phyloP scores from a whole-genome alignment of 2,797 vertebrate genomes.

The Coranthus polyacanthus region DNA sequence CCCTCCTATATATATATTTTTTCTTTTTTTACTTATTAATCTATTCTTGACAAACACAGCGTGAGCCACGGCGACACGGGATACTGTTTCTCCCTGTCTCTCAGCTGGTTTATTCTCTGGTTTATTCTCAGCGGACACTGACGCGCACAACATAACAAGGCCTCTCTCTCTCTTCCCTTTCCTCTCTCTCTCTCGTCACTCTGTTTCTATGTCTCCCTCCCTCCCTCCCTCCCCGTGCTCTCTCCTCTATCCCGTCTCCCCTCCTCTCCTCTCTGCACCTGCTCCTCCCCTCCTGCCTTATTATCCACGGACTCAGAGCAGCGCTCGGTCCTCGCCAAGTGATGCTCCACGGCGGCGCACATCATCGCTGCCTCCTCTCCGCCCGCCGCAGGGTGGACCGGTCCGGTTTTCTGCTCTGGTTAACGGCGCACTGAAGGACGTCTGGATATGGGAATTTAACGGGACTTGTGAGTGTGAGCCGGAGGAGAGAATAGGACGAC shows the following conservation, averaged over 20 bases:
- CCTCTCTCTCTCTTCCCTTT: constrained; percentile 5
- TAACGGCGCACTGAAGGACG: constrained; percentile 14
- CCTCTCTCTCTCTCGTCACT: neutral
- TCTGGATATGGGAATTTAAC: constrained; percentile 52
- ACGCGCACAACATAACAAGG: constrained; percentile 53
- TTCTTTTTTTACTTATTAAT: too few species aligned
- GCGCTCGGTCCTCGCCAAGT: constrained; percentile 61
- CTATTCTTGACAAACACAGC: too few species aligned
- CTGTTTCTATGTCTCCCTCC: neutral
- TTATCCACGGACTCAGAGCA: constrained; percentile 62
- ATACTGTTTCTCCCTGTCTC: too few species aligned
- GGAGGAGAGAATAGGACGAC: constrained; percentile 46
- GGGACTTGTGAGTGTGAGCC: constrained; percentile 37
- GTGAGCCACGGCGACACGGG: too few species aligned
- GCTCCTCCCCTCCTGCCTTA: constrained; percentile 73
- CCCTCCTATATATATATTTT: too few species aligned
- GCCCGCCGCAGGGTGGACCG: constrained; percentile 33
- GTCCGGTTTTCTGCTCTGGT: constrained; percentile 17
- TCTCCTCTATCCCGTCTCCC: constrained; percentile 47
- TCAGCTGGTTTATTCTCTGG: too few species aligned
- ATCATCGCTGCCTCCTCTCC: constrained; percentile 2
- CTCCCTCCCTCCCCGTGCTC: constrained; percentile 25
- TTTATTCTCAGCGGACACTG: constrained; percentile 6
- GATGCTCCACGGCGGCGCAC: constrained; percentile 64
- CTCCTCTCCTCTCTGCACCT: constrained; percentile 66